These are phyloP conservation scores for Homalodisca vitripennis DNA, from an alignment of 1,140 invertebrate genomes.

Conservation along the genomic window DNA sequence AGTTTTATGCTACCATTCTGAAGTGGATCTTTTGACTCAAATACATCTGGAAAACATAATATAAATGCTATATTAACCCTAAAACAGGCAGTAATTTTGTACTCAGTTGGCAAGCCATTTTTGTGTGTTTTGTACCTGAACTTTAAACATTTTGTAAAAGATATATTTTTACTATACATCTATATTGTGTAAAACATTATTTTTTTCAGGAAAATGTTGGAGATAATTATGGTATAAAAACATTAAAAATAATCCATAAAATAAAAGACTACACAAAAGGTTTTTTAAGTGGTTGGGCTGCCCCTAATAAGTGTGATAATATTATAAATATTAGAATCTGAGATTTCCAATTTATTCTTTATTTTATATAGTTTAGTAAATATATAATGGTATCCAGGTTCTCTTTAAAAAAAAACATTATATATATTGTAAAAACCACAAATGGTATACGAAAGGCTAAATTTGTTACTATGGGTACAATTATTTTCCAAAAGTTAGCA, in stretches of 20 bases:
- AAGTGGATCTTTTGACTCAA: conserved; percentile 77
- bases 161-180: neutral
- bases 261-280: neutral
- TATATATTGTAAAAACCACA: no score
- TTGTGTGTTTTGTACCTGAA: neutral
- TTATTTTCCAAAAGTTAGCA: no score
- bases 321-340: no score
- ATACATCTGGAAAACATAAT: conserved; percentile 61
- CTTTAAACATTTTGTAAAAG: neutral
- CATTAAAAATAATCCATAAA: neutral
- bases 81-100: neutral
- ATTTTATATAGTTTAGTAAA: no score
- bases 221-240: no score
- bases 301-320: no score
- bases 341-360: no score
- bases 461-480: no score
- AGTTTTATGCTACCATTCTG: conserved; percentile 81
- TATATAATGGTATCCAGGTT: no score
- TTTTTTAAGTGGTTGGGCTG: no score
- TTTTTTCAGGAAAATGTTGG: neutral
- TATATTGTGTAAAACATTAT: neutral
- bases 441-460: no score
- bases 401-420: no score
- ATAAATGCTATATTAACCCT: conserved; percentile 2
- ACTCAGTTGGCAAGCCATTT: neutral